phyloP scores from a whole-genome alignment of 2,797 vertebrate genomes.

The Cetoscarus ocellatus region DNA sequence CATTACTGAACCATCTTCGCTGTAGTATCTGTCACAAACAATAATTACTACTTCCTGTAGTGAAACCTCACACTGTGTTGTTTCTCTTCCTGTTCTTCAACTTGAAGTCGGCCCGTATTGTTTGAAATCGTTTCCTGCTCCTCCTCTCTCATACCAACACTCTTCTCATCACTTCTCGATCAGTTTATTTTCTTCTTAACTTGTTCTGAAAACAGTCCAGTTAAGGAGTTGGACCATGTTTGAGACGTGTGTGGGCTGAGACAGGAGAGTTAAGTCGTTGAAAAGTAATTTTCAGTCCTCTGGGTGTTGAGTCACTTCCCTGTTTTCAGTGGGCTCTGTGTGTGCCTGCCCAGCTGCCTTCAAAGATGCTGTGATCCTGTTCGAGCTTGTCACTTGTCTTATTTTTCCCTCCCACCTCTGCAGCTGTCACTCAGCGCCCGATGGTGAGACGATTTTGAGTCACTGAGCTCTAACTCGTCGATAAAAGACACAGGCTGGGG shows the following conservation, averaged over 20 bases:
- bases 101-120: constrained; percentile 43
- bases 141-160: constrained; percentile 21
- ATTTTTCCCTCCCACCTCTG: constrained; percentile 75
- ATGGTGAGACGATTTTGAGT: constrained; percentile 65
- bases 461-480: constrained; percentile 18
- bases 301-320: constrained; percentile 63
- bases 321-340: constrained; percentile 41
- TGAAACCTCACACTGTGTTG: constrained; percentile 38
- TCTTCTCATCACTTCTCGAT: neutral
- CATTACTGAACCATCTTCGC: neutral
- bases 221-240: constrained; percentile 17
- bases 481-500: neutral
- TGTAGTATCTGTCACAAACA: constrained; percentile 20
- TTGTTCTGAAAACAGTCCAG: constrained; percentile 25
- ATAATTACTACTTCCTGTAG: constrained; percentile 61
- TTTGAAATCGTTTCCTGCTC: constrained; percentile 60
- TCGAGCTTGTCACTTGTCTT: constrained; percentile 70
- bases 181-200: neutral
- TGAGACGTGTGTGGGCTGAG: constrained; percentile 36
- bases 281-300: constrained; percentile 52
- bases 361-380: constrained; percentile 65
- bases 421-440: constrained; percentile 68
- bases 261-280: constrained; percentile 40
- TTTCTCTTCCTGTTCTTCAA: constrained; percentile 74
- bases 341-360: constrained; percentile 42